Base-by-base conservation (phyloP, 2,113 vertebrate genomes). In the Sclerurus mexicanus region DNA sequence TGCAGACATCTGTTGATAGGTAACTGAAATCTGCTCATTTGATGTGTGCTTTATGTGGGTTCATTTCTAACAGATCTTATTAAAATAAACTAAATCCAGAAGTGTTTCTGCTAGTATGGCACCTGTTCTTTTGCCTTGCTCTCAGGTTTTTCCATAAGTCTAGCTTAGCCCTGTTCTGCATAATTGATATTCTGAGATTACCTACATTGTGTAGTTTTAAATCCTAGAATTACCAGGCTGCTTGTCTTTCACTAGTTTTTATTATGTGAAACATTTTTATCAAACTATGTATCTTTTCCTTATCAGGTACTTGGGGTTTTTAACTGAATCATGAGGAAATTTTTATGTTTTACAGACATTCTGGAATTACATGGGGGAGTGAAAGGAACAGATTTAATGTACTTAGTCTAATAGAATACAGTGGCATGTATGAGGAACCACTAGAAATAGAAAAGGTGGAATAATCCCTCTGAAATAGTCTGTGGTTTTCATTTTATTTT, bases 261-360 rank as follows among this genome's bases (percentile, higher is more conserved):
- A 21, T 59, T 4, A 30, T 1, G 8, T n/a, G 33, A 84, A 73
- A 55, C 3, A 7, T 39, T 68, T 49, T 31, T 66, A 17, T 30
- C 35, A 53, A 58, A 18, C 5, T 30, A 10, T 50, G 17, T 16
- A 7, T 31, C 31, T 52, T 53, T 31, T 64, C 4, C 12, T 52
- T 27, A 8, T 42, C 28, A 22, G 15, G 1, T 22, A 8, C 40
- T n/a, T 7, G 4, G 4, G 0, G 0, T 5, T 53, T 76, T 91
- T 80, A 49, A 30, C 40, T 64, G 25, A 84, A 19, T 49, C 14
- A 9, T 25, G 30, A 46, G 39, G 30, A 76, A 80, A 39, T 16
- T 27, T 5, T 50, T 30, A 19, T 53, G 39, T 52, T 91, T 92
- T 82, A 59, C 31, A 64, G 33, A 30, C 25, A 28, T 5, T 31